These are phyloP conservation scores for Diplodus sargus DNA, from an alignment of 2,797 vertebrate species.

Conservation along the genomic window DNA sequence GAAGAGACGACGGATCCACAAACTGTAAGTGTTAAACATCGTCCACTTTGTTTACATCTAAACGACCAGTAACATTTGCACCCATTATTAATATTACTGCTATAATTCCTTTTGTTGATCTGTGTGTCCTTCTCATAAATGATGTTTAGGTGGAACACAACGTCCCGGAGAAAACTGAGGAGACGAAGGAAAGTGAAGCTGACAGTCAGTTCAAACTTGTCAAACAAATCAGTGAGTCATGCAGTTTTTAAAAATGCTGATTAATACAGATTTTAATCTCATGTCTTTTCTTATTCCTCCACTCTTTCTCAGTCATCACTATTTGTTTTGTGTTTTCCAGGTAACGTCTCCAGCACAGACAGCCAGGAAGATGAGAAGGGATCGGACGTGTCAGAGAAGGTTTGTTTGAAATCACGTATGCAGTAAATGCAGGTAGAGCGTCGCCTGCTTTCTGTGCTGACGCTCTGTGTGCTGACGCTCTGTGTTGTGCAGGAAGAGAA, in stretches of 20 bases:
- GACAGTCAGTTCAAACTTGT: constrained; percentile 56
- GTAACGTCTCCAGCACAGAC: constrained; percentile 71
- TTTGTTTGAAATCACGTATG: neutral
- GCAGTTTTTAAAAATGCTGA: neutral
- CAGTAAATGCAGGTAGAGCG: accelerated
- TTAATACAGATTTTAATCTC: neutral
- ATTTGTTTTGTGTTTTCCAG: constrained; percentile 61
- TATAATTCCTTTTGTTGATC: neutral
- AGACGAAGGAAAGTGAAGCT: constrained; percentile 29
- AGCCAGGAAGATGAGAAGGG: constrained; percentile 74
- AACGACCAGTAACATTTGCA: neutral
- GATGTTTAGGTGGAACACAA: constrained; percentile 55
- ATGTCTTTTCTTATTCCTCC: neutral
- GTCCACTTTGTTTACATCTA: neutral
- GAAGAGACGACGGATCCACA: constrained; percentile 31
- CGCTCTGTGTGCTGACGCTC: constrained; percentile 1
- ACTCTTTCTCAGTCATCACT: neutral
- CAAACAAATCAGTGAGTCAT: constrained; percentile 78
- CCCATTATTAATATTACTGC: neutral
- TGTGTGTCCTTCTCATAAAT: neutral
- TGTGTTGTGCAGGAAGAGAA: constrained; percentile 74
- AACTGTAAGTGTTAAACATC: constrained; percentile 54
- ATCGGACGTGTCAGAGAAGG: constrained; percentile 65
- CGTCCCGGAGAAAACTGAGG: constrained; percentile 34
- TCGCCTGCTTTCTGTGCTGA: neutral